These are phyloP conservation scores for Callorhinus ursinus DNA, from an alignment of 2,113 vertebrate species.

Conservation along the genomic window DNA sequence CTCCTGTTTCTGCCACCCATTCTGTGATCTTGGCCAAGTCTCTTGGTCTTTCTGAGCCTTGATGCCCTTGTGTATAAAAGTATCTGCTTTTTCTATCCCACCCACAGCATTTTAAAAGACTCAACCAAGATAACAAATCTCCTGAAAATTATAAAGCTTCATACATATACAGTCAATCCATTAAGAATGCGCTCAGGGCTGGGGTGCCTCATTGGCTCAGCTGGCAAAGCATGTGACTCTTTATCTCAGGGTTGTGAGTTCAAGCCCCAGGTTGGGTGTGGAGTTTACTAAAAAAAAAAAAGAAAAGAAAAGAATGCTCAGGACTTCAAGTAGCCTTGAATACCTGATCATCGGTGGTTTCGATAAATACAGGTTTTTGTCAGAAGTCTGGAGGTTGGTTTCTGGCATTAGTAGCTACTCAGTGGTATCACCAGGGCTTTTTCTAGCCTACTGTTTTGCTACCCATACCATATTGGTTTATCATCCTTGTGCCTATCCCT, in stretches of 20 bases:
- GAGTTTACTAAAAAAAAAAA: neutral
- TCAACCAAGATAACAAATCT: slow-evolving; percentile 17
- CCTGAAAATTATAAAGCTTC: neutral
- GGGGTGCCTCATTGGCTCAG: neutral
- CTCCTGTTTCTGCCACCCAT: neutral
- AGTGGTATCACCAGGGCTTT: neutral
- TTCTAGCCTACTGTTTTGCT: neutral
- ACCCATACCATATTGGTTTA: neutral
- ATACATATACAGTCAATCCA: neutral
- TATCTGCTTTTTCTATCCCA: neutral
- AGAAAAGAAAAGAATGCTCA: neutral
- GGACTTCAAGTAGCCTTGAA: neutral
- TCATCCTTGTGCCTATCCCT: neutral
- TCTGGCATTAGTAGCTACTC: neutral
- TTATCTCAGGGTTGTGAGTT: neutral
- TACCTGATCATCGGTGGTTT: neutral
- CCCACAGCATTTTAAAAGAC: neutral
- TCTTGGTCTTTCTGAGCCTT: neutral
- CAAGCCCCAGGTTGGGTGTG: neutral
- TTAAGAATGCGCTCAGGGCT: neutral
- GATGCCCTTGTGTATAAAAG: neutral
- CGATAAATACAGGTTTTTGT: neutral
- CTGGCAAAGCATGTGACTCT: neutral
- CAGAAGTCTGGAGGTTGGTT: neutral
- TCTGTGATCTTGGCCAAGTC: neutral